phyloP scores from a whole-genome alignment of 2,888 invertebrate species.

The Sarcophaga caerulescens region DNA sequence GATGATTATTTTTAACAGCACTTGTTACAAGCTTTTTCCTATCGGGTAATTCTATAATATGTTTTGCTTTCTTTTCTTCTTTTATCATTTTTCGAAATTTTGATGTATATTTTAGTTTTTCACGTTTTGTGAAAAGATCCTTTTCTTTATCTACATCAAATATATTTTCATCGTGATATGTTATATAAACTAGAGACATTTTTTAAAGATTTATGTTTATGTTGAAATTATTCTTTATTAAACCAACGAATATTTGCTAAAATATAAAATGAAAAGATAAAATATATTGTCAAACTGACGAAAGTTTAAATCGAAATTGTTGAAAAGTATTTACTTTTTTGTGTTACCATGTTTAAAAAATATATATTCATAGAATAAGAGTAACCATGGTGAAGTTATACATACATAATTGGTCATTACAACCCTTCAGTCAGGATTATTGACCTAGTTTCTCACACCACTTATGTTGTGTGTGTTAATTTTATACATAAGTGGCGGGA shows the following conservation, averaged over 20 bases:
- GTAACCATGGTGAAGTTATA: not conserved
- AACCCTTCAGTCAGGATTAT: too few species aligned
- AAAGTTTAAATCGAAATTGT: too few species aligned
- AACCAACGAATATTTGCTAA: too few species aligned
- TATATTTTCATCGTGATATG: conserved; percentile 86
- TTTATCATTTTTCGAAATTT: conserved; percentile 67
- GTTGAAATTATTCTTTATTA: not conserved
- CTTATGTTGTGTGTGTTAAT: too few species aligned
- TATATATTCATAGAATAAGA: too few species aligned
- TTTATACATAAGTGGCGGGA: too few species aligned
- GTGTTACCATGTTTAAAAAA: too few species aligned
- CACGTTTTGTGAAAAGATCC: conserved; percentile 37
- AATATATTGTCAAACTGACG: too few species aligned
- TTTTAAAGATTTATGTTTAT: conserved; percentile 38
- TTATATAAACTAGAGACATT: conserved; percentile 86
- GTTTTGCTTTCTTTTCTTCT: conserved; percentile 74
- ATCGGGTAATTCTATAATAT: conserved; percentile 78
- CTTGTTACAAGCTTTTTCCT: conserved; percentile 80
- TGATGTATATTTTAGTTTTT: conserved; percentile 57
- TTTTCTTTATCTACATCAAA: conserved; percentile 80
- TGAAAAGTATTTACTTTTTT: too few species aligned
- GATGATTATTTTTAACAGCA: conserved; percentile 82
- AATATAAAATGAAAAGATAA: too few species aligned
- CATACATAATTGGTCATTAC: too few species aligned
- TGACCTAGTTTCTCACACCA: too few species aligned